Conservation (phyloP, 2,797 vertebrate species). For the Pelochelys cantorii region DNA sequence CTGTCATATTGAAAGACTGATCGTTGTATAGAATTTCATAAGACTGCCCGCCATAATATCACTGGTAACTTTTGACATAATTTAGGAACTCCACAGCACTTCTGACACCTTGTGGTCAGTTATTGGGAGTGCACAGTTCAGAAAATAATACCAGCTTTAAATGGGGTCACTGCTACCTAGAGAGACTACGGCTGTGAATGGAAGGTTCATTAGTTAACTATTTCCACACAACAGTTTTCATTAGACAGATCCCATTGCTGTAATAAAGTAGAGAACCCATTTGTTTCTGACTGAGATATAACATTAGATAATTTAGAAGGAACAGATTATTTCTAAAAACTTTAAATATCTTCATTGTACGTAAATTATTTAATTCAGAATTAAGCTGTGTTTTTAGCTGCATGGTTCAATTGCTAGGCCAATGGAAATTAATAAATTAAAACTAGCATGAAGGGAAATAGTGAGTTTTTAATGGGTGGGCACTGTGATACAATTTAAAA, state of each 20-base stretch:
- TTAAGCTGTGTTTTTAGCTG: constrained; percentile 40
- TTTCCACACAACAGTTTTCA: neutral
- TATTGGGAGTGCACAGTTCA: constrained; percentile 68
- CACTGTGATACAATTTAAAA: neutral
- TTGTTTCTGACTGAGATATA: neutral
- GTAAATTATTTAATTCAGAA: constrained; percentile 65
- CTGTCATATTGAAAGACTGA: neutral
- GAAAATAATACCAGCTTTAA: constrained; percentile 71
- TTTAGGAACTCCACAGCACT: constrained; percentile 69
- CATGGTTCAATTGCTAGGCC: neutral
- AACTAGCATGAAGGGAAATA: constrained; percentile 10
- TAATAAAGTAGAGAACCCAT: neutral
- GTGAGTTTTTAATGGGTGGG: constrained; percentile 13
- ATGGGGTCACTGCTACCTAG: constrained; percentile 79
- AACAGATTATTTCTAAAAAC: constrained; percentile 70
- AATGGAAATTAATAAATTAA: constrained; percentile 27
- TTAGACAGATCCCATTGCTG: neutral
- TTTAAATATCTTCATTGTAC: constrained; percentile 60
- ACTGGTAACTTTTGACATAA: neutral
- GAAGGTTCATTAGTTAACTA: constrained; percentile 48
- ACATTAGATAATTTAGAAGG: neutral
- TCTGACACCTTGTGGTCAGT: constrained; percentile 88
- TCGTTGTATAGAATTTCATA: neutral
- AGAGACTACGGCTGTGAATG: constrained; percentile 61
- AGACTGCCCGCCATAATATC: neutral